Base-by-base conservation (phyloP, 2,888 invertebrate species). In the Apocheima hispidaria region DNA sequence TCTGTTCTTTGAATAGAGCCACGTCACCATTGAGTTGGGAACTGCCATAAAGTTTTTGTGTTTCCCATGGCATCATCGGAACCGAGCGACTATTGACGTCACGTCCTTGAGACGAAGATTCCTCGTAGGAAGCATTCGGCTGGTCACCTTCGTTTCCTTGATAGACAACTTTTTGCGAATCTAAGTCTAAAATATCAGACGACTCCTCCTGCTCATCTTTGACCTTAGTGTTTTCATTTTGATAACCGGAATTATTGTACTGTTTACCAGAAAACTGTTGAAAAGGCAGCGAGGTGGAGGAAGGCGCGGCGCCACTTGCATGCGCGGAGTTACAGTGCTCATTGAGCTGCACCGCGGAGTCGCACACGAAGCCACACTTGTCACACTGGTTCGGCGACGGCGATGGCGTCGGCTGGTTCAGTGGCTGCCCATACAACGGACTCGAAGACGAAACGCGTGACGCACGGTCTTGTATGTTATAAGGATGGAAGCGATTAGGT, bases 81-180 rank as follows among this genome's bases (percentile, higher is more conserved):
- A 94, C 94, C 3, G 94, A 93, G 41, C 90, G 88, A 21, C 84
- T 88, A 59, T 88, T 93, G 0, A 88, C 87, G 74, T 93, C 93
- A 9, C 92, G 84, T 14, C 83, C 86, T 73, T 87, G 90, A 16
- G 86, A 63, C 10, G 86, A 78, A 5, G 86, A 67, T 62, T 89
- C 90, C 59, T 93, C 93, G 69, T 88, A 92, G 3, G 82, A 70
- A 7, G 84, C 72, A 14, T 91, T 88, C 41, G 83, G 84, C 53
- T 83, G 84, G 33, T 92, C 92, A 55, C 93, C 93, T 72, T 93
- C 94, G 73, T 94, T 94, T 59, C 95, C 95, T 69, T 94, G 94
- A 75, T 95, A 96, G 1, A 98, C 97, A 68, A 98, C 97, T 89
- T 97, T 97, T 80, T 98, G 97, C 1, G 97, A 97, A 82, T 98